Percentiles rank a stretch among this genome's conserved stretches.
Evolutionary conservation across 2,888 invertebrate genomes (phyloP).

Genomic region (Ceriagrion tenellum): DNA sequence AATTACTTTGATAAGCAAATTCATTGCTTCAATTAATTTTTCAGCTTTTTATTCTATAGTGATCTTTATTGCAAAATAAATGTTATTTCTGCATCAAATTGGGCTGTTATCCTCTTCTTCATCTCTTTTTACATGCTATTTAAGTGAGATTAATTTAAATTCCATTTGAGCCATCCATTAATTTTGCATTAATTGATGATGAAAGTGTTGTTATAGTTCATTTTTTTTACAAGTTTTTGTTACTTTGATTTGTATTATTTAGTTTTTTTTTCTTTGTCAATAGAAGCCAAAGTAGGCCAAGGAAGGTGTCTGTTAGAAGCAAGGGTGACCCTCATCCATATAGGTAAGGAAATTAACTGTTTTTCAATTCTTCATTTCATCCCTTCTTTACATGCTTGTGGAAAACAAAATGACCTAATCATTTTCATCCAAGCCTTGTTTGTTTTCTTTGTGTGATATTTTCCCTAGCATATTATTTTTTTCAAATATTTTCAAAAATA

Average conservation of each 20-base stretch:
- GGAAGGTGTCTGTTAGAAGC: conserved; percentile 25
- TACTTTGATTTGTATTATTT: background rate
- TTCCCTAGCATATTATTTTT: no score
- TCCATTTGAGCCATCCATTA: background rate
- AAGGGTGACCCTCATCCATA: background rate
- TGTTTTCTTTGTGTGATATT: no score
- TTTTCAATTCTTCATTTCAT: background rate
- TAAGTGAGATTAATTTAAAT: background rate
- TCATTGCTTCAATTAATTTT: background rate
- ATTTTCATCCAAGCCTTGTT: no score
- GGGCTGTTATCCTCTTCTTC: background rate
- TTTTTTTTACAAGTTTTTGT: background rate
- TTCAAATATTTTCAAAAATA: no score
- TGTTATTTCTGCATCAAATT: background rate
- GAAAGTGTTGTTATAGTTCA: background rate
- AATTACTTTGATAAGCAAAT: background rate
- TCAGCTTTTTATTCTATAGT: background rate
- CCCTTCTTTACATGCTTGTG: no score
- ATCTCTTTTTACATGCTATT: background rate
- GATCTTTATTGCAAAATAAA: background rate
- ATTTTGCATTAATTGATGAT: background rate
- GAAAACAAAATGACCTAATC: no score
- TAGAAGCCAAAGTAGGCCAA: background rate
- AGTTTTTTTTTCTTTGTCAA: conserved; percentile 29
- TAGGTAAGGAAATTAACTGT: conserved; percentile 21